Percentiles rank a stretch among this genome's conserved stretches.
Evolutionary conservation across 2,113 vertebrate species (phyloP).

Genomic region (Egretta garzetta): DNA sequence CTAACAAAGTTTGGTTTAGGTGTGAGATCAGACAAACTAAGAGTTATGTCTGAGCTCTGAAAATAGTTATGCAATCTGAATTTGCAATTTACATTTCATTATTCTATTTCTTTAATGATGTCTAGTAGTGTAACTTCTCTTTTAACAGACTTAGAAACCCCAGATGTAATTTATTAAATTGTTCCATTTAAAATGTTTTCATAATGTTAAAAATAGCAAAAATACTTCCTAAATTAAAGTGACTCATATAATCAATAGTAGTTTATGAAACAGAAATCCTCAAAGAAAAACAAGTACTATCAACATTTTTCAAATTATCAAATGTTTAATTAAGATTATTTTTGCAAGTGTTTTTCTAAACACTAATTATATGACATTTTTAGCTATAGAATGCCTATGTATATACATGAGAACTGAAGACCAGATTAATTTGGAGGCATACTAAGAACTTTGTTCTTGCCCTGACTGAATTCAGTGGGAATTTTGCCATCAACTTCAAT

Average conservation of each 20-base stretch:
- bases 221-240: not conserved
- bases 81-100: not conserved
- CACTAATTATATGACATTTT: not conserved
- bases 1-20: not conserved
- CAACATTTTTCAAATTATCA: not conserved
- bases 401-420: not conserved
- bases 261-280: not conserved
- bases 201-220: not conserved
- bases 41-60: not conserved
- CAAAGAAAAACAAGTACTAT: not conserved
- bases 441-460: conserved; percentile 11
- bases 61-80: not conserved
- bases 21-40: not conserved
- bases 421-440: not conserved
- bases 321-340: not conserved
- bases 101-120: not conserved
- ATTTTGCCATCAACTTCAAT: conserved; percentile 38
- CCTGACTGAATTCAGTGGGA: not conserved
- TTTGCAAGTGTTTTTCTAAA: not conserved
- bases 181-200: not conserved
- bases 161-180: not conserved
- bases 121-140: not conserved
- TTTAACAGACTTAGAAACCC: not conserved
- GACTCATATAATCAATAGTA: not conserved
- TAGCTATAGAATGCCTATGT: not conserved